Conservation (phyloP, 2,797 vertebrate genomes). For the Chrosomus eos region DNA sequence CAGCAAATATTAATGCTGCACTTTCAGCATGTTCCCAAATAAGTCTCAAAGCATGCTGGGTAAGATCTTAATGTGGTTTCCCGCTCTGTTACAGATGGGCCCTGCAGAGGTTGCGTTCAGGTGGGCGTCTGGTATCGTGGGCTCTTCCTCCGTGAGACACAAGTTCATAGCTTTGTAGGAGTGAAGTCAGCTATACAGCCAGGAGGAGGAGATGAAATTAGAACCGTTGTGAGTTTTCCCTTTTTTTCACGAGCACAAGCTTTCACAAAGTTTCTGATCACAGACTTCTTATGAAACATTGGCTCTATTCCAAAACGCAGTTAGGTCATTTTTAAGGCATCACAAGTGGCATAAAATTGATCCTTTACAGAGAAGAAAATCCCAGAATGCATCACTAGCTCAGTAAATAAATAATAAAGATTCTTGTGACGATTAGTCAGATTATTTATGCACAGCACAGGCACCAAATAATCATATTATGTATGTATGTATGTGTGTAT, state of each 20-base stretch:
- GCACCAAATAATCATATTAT: neutral
- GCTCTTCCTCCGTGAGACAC: slow-evolving; percentile 22
- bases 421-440: neutral
- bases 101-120: slow-evolving; percentile 19
- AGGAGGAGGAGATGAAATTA: slow-evolving; percentile 36
- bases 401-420: neutral
- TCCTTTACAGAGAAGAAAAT: neutral
- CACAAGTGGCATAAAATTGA: neutral
- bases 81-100: slow-evolving; percentile 1
- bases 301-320: neutral
- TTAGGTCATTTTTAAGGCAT: neutral
- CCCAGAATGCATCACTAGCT: neutral
- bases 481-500: neutral
- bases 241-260: neutral
- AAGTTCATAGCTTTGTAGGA: slow-evolving; percentile 36
- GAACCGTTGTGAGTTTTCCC: slow-evolving; percentile 12
- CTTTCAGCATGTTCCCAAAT: neutral
- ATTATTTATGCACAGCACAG: neutral
- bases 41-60: slow-evolving; percentile 8
- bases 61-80: slow-evolving; percentile 16
- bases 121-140: slow-evolving; percentile 24
- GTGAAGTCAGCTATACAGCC: slow-evolving; percentile 30
- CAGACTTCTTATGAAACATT: neutral
- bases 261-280: neutral
- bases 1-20: neutral